A percentile compares a stretch with the other conserved stretches of the same genome.
phyloP scores from a whole-genome alignment of 1,140 invertebrate species.

The Trichonephila inaurata region DNA sequence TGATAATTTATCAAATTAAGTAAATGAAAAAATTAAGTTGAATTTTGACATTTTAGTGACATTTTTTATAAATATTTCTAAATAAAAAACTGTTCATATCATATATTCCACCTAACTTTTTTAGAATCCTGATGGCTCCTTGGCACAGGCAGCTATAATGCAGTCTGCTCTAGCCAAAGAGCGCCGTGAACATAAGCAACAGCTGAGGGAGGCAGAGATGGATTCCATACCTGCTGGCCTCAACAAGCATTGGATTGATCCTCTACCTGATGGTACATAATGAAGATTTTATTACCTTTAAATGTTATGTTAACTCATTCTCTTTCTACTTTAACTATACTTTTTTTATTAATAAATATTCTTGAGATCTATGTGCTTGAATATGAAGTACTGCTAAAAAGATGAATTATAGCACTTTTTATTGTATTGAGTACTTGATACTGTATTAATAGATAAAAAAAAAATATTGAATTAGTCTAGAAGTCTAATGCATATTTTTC shows the following conservation, averaged over 20 bases:
- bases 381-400: not conserved
- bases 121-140: conserved; percentile 96
- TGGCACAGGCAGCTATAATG: conserved; percentile 99
- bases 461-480: no score
- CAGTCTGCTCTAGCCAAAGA: conserved; percentile 98
- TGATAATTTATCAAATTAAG: no score
- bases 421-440: no score
- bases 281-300: no score
- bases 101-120: not conserved
- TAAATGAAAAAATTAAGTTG: no score
- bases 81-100: no score
- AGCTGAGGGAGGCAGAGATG: conserved; percentile 91
- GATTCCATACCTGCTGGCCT: conserved; percentile 90
- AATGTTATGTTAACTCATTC: not conserved
- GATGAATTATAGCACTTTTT: no score
- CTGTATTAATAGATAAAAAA: no score
- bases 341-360: not conserved
- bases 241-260: conserved; percentile 98
- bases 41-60: no score
- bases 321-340: not conserved
- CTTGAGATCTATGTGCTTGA: not conserved
- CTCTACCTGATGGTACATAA: conserved; percentile 87
- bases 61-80: no score
- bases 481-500: no score
- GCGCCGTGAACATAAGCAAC: conserved; percentile 94